A percentile compares a stretch with the other conserved stretches of the same genome.
Evolutionary conservation across 2,888 invertebrate genomes (phyloP).

Genomic region (Itoplectis maculator): DNA sequence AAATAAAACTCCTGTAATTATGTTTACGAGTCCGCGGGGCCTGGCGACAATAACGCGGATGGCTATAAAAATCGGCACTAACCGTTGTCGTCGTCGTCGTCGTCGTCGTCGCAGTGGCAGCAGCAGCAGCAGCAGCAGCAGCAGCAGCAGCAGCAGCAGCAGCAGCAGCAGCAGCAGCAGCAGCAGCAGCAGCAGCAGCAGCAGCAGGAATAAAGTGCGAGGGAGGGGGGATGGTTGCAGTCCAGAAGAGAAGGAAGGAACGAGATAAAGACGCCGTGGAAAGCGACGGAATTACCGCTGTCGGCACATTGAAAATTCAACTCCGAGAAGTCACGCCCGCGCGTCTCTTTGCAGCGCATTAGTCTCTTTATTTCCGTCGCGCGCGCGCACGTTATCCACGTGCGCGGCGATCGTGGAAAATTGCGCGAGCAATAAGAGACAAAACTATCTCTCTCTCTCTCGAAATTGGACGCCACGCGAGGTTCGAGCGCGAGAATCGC

Average conservation of each 20-base stretch:
- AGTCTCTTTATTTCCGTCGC: neutral
- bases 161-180: too few relatives aligned
- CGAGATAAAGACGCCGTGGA: neutral
- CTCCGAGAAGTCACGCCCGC: slow-evolving; percentile 46
- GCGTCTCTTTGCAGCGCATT: slow-evolving; percentile 8
- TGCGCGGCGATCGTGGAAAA: slow-evolving; percentile 28
- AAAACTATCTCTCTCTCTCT: neutral
- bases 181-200: too few relatives aligned
- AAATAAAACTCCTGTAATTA: slow-evolving; percentile 75
- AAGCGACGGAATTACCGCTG: neutral
- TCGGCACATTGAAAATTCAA: slow-evolving; percentile 44
- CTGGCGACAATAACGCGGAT: slow-evolving; percentile 76
- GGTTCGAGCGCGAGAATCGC: slow-evolving; percentile 11
- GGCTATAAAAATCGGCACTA: slow-evolving; percentile 68
- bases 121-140: neutral
- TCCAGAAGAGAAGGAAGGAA: neutral
- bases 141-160: too few relatives aligned
- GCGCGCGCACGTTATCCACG: slow-evolving; percentile 4
- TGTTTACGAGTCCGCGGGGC: slow-evolving; percentile 76
- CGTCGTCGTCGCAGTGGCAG: slow-evolving; percentile 26
- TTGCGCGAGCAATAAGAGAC: neutral
- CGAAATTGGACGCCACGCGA: too few relatives aligned
- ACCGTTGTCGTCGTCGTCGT: slow-evolving; percentile 25
- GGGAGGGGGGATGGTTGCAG: neutral
- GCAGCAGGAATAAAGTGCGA: too few relatives aligned